Percentiles rank a stretch among this genome's conserved stretches.
Conservation (phyloP, 2,888 invertebrate species). For the Microdon myrmicae region DNA sequence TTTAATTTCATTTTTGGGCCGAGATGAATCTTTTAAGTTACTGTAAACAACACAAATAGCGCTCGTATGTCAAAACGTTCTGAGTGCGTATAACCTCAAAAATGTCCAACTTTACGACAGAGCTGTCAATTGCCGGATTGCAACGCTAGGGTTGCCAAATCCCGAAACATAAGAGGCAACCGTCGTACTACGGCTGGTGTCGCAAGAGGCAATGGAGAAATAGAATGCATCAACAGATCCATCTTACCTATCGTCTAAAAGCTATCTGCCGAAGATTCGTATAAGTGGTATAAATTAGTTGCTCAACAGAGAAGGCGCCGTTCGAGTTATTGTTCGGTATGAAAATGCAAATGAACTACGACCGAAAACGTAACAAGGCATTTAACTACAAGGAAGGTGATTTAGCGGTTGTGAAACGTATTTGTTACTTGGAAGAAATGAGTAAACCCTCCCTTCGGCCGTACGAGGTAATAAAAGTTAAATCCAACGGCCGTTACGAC, state of each 20-base stretch:
- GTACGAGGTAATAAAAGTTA: slow-evolving; percentile 44
- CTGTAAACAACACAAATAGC: no score
- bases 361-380: slow-evolving; percentile 32
- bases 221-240: slow-evolving; percentile 15
- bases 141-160: no score
- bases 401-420: not conserved
- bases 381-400: slow-evolving; percentile 11
- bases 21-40: no score
- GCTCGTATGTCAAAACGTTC: no score
- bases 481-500: slow-evolving; percentile 33
- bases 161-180: no score
- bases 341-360: slow-evolving; percentile 17
- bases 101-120: no score
- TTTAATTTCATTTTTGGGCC: no score
- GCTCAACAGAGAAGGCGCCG: slow-evolving; percentile 21
- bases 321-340: slow-evolving; percentile 21
- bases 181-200: slow-evolving; percentile 29
- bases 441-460: no score
- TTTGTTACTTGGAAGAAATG: no score
- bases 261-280: slow-evolving; percentile 19
- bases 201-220: slow-evolving; percentile 21
- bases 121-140: no score
- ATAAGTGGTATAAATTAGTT: slow-evolving; percentile 12
- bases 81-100: no score
- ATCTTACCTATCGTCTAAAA: no score